Evolutionary conservation across 1,140 invertebrate species (phyloP), one percentile per base, ranked within the genome.

Genomic region (Cephus cinctus): DNA sequence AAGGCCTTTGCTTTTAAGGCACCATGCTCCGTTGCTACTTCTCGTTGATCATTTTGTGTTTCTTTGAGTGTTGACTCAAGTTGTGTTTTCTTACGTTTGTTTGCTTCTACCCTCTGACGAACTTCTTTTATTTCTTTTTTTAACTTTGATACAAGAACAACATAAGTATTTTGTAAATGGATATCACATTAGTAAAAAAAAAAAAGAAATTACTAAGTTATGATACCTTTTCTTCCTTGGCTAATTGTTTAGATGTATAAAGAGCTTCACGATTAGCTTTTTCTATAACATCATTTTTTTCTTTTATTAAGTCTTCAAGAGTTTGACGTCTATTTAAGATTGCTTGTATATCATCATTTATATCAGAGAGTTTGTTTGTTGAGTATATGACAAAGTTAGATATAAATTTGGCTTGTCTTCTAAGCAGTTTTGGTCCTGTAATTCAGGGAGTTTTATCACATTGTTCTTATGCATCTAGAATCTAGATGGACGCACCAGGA

Each of bases 361-460:
- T 55, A 11, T 57, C 51, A 6, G 18, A 30, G 6, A 57, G 48
- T 31, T 61, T 69, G 2, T 50, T 59, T 27, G 34, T 50, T 18
- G 56, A 30, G 15, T 69, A 71, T 0, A 67, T 23, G 40, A 66
- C 39, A 47, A 69, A 71, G 19, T 71, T 71, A 2, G 54, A 43
- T 12, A 71, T 36, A 19, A 58, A 55, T 43, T 61, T 63, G 2
- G 55, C 55, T 21, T 55, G 46, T 35, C 40, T 69, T 2, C 54
- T 48, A 22, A 57, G 31, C 43, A 47, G 58, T 30, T 68, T 69
- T 12, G 57, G 52, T 22, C 60, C 64, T 67, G 21, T 21, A 31
- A 34, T 25, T 15, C 12, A 1, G 39, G 3, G 35, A 20, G 48
- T 25, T 30, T 32, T 0, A 25, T 36, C 14, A 41, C 22, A 42